Evolutionary conservation across 2,113 vertebrate species (phyloP).

Genomic region (Raja brachyura): DNA sequence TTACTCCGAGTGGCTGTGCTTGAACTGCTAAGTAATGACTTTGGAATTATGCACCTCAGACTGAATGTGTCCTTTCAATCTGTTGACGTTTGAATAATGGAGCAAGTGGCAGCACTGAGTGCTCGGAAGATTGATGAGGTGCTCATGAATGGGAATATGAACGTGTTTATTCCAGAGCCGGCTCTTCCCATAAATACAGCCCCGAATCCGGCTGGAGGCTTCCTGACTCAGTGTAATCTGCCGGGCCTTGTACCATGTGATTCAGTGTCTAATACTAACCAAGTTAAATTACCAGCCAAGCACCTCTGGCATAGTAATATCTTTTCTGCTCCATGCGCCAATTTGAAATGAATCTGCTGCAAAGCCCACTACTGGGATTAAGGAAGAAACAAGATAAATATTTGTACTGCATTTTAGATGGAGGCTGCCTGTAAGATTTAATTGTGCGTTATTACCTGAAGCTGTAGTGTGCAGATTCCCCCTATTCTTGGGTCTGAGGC

Average conservation of each 20-base stretch:
- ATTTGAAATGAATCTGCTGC: background rate
- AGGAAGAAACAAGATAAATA: background rate
- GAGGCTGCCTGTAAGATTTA: background rate
- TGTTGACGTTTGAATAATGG: background rate
- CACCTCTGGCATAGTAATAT: background rate
- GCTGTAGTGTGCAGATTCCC: background rate
- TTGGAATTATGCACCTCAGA: background rate
- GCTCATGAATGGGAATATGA: conserved; percentile 19
- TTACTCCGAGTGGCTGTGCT: background rate
- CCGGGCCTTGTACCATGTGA: too few species aligned
- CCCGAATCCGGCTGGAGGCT: background rate
- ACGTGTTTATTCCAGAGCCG: background rate
- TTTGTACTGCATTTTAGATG: background rate
- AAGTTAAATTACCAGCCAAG: background rate
- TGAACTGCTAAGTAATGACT: conserved; percentile 17
- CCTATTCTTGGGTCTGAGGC: background rate
- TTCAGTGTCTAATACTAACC: background rate
- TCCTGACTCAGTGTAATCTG: background rate
- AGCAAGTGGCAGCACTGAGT: background rate
- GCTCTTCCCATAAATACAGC: background rate
- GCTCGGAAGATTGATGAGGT: conserved; percentile 18
- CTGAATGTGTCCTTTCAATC: background rate
- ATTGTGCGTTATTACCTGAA: background rate
- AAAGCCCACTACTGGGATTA: background rate
- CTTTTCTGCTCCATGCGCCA: background rate